phyloP scores from a whole-genome alignment of 64 coral and sea anemone genomes.

The Catalaphyllia jardinei region DNA sequence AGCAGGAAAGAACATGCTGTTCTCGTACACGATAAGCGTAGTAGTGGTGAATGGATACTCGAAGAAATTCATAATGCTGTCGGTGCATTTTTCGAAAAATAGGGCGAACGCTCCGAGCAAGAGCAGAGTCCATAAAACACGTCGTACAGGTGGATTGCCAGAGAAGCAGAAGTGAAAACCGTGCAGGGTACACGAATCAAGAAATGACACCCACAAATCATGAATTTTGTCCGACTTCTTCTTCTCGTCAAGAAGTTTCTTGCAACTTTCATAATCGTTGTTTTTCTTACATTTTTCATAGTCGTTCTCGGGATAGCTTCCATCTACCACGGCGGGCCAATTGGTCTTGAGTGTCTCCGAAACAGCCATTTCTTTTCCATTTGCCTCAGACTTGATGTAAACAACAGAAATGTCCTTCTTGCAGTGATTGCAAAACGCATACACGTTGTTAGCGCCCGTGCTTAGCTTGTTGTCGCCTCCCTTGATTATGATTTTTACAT shows the following conservation, averaged over 20 bases:
- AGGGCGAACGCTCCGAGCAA: slow-evolving; percentile 76
- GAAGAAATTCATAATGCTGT: slow-evolving; percentile 75
- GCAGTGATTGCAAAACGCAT: slow-evolving; percentile 73
- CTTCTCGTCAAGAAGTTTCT: slow-evolving; percentile 57
- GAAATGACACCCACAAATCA: slow-evolving; percentile 71
- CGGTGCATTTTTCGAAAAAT: slow-evolving; percentile 87
- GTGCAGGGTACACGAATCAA: slow-evolving; percentile 73
- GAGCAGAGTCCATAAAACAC: slow-evolving; percentile 78
- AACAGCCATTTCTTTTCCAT: slow-evolving; percentile 47
- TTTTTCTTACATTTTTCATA: slow-evolving; percentile 59
- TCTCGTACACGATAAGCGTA: slow-evolving; percentile 74
- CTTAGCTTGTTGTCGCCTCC: slow-evolving; percentile 40
- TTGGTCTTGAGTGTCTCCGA: slow-evolving; percentile 40
- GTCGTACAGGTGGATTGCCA: slow-evolving; percentile 71
- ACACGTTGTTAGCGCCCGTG: slow-evolving; percentile 26
- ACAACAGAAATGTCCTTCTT: slow-evolving; percentile 76
- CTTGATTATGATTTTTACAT: slow-evolving; percentile 75
- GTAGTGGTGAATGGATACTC: slow-evolving; percentile 89
- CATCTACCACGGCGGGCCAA: slow-evolving; percentile 28
- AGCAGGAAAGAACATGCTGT: slow-evolving; percentile 72
- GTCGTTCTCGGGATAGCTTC: slow-evolving; percentile 31
- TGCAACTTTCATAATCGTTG: slow-evolving; percentile 67
- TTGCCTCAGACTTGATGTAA: slow-evolving; percentile 65
- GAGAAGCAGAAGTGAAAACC: slow-evolving; percentile 91
- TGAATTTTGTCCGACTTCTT: slow-evolving; percentile 81